phyloP scores from a whole-genome alignment of 2,888 invertebrate genomes.

The Ischnus inquisitorius region DNA sequence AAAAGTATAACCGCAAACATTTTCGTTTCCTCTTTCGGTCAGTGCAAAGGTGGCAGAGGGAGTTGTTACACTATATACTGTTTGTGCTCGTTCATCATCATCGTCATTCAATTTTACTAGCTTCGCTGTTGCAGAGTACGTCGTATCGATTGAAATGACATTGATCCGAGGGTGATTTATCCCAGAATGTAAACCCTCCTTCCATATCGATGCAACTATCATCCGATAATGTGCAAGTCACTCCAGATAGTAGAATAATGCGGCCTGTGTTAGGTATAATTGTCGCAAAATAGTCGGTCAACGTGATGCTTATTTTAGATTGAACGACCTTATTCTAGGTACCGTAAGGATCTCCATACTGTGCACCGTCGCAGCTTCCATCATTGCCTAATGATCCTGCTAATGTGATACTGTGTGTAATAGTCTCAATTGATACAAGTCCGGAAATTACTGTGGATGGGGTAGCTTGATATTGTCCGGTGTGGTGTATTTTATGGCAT shows the following conservation, averaged over 20 bases:
- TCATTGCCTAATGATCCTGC: not conserved
- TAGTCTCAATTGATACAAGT: no score
- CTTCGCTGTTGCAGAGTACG: conserved; percentile 54
- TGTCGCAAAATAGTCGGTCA: no score
- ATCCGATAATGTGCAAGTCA: conserved; percentile 17
- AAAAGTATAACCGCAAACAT: no score
- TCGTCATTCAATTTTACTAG: not conserved
- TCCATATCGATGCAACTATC: conserved; percentile 57
- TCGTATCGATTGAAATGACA: conserved; percentile 45
- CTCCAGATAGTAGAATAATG: conserved; percentile 47
- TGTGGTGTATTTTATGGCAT: no score
- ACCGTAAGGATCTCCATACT: no score
- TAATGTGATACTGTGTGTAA: not conserved
- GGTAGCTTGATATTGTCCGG: no score
- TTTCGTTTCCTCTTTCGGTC: no score
- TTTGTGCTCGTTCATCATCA: not conserved
- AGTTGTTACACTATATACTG: conserved; percentile 48
- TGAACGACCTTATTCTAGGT: no score
- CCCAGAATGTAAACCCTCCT: conserved; percentile 64
- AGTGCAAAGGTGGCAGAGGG: not conserved
- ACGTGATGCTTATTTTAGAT: no score
- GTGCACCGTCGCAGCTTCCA: not conserved
- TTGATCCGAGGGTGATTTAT: no score
- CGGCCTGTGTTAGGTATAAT: conserved; percentile 32
- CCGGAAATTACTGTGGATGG: no score